phyloP scores from a whole-genome alignment of 2,888 invertebrate genomes.

The Nysson spinosus region DNA sequence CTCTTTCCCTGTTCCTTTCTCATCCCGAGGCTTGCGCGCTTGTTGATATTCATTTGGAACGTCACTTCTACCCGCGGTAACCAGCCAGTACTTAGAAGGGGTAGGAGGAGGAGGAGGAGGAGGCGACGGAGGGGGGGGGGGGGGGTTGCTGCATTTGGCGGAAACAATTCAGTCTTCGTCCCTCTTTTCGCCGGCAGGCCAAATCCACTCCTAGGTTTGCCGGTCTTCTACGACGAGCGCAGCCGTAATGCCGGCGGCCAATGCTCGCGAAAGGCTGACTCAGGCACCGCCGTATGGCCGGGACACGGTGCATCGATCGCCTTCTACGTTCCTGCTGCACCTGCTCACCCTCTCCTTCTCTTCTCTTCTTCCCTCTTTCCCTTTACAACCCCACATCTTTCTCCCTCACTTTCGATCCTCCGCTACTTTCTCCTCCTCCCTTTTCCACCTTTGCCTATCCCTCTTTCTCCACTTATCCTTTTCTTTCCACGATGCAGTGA shows the following conservation, averaged over 20 bases:
- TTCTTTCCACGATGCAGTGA: conserved; percentile 8
- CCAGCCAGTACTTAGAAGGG: conserved; percentile 50
- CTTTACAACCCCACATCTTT: no score
- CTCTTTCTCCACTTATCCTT: neutral
- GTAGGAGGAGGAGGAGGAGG: no score
- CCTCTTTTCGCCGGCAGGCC: conserved; percentile 26
- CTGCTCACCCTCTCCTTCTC: conserved; percentile 23
- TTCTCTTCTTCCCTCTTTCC: conserved; percentile 1
- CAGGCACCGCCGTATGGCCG: conserved; percentile 62
- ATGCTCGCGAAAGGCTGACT: conserved; percentile 64
- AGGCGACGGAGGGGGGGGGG: no score
- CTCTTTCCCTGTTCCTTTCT: conserved; percentile 9
- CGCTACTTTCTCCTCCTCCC: conserved; percentile 14
- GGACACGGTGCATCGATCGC: conserved; percentile 66
- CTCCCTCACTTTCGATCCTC: neutral
- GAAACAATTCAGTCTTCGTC: conserved; percentile 56
- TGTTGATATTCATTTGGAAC: conserved; percentile 63
- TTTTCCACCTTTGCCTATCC: conserved; percentile 7
- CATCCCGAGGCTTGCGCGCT: conserved; percentile 53
- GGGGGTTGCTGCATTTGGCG: conserved; percentile 58
- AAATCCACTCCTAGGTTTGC: conserved; percentile 32
- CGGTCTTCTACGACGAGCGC: conserved; percentile 57
- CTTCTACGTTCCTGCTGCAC: conserved; percentile 56
- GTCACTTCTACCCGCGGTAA: conserved; percentile 58
- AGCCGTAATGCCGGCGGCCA: conserved; percentile 63